These are phyloP conservation scores for Globodera rostochiensis DNA, from an alignment of 1,140 invertebrate genomes.

Conservation along the genomic window DNA sequence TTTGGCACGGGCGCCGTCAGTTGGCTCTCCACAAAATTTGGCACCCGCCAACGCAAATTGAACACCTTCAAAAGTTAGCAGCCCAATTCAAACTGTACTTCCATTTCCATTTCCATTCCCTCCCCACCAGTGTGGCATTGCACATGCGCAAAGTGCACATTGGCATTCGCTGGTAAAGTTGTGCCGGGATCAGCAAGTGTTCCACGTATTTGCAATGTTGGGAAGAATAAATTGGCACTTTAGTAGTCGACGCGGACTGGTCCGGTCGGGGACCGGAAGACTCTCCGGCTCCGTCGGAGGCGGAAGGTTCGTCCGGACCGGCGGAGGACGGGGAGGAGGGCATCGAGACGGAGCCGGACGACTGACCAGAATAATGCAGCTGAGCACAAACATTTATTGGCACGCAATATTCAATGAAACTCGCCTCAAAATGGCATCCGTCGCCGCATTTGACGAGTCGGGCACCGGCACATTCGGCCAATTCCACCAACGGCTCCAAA, in stretches of 20 bases:
- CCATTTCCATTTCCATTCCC: not conserved
- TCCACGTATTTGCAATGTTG: constrained; percentile 25
- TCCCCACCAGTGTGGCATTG: constrained; percentile 37
- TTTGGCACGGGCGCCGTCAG: constrained; percentile 28
- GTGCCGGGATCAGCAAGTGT: constrained; percentile 9
- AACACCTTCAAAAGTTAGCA: not conserved
- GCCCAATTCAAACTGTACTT: too few relatives aligned
- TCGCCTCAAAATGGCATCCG: constrained; percentile 48
- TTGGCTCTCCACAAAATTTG: constrained; percentile 39
- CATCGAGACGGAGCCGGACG: not conserved
- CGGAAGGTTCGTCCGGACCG: not conserved
- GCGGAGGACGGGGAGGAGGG: constrained; percentile 9
- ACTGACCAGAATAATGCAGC: constrained; percentile 6
- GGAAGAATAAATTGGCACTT: constrained; percentile 9
- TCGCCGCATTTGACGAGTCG: constrained; percentile 49
- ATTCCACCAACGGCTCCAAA: constrained; percentile 27
- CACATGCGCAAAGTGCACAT: constrained; percentile 36
- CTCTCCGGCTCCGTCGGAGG: not conserved
- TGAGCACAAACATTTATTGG: not conserved
- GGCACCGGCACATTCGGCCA: constrained; percentile 32
- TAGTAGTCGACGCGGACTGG: not conserved
- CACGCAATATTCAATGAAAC: not conserved
- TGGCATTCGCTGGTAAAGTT: not conserved
- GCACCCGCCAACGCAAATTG: not conserved
- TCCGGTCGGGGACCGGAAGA: too few relatives aligned